phyloP scores from a whole-genome alignment of 2,113 vertebrate species.

The Megaleporinus macrocephalus region DNA sequence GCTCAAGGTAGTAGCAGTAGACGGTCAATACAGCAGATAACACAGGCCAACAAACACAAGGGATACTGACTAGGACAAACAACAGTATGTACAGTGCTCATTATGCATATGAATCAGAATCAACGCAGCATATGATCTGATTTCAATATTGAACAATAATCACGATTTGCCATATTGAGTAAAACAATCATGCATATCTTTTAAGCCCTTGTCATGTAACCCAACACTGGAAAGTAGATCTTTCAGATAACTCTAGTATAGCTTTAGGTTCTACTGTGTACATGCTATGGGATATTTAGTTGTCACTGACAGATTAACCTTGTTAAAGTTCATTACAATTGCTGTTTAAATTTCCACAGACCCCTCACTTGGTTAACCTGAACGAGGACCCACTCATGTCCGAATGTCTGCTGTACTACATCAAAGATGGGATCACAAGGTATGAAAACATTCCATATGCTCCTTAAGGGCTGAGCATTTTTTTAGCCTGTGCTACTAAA shows the following conservation, averaged over 20 bases:
- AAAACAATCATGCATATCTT: too few species aligned
- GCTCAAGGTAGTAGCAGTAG: too few species aligned
- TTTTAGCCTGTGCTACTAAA: background rate
- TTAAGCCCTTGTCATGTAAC: too few species aligned
- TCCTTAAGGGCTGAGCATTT: background rate
- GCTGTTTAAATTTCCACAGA: slow-evolving; percentile 74
- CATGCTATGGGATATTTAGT: background rate
- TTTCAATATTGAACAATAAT: too few species aligned
- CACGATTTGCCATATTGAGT: too few species aligned
- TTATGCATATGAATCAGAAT: too few species aligned
- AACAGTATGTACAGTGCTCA: too few species aligned
- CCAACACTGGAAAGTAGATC: too few species aligned
- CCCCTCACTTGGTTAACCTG: slow-evolving; percentile 97
- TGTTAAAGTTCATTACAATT: background rate
- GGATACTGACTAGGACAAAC: too few species aligned
- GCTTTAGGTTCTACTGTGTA: background rate
- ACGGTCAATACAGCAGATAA: too few species aligned
- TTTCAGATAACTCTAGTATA: background rate
- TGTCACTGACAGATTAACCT: background rate
- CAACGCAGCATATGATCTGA: too few species aligned
- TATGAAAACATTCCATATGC: slow-evolving; percentile 62
- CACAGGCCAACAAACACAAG: too few species aligned
- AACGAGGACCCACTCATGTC: slow-evolving; percentile 99
- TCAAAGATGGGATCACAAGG: slow-evolving; percentile 99
- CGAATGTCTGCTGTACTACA: slow-evolving; percentile 98